phyloP scores from a whole-genome alignment of 1,140 invertebrate species.

The Panagrolaimus sp. region DNA sequence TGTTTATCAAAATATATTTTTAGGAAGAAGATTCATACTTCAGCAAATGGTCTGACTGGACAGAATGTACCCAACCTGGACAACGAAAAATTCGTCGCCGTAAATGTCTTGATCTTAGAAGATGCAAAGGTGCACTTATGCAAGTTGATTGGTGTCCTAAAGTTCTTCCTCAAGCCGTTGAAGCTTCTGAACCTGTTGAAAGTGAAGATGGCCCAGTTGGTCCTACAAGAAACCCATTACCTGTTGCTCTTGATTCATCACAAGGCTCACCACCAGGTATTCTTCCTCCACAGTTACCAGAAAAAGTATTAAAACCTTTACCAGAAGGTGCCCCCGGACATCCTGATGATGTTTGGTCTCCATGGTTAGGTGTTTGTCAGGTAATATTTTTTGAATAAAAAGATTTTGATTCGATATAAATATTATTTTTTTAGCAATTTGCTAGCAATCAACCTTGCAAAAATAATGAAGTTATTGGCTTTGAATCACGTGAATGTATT shows the following conservation, averaged over 20 bases:
- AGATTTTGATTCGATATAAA: not conserved
- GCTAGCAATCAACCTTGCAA: constrained; percentile 54
- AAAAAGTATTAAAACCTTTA: constrained; percentile 31
- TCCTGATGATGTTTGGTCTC: constrained; percentile 48
- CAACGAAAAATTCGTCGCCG: constrained; percentile 51
- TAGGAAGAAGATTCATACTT: constrained; percentile 41
- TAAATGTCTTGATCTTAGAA: constrained; percentile 53
- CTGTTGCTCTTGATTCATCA: constrained; percentile 23
- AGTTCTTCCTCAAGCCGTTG: constrained; percentile 25
- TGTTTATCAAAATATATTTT: not conserved
- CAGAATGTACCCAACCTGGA: constrained; percentile 45
- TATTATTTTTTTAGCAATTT: constrained; percentile 47
- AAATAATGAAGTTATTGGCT: constrained; percentile 52
- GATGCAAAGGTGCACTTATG: constrained; percentile 53
- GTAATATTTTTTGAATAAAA: constrained; percentile 16
- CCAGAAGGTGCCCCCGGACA: constrained; percentile 42
- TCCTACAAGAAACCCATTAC: constrained; percentile 30
- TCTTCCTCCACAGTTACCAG: constrained; percentile 33
- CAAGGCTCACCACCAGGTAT: constrained; percentile 44
- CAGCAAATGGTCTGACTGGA: constrained; percentile 53
- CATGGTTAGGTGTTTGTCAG: constrained; percentile 49
- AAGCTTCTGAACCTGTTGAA: not conserved
- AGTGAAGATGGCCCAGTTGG: constrained; percentile 28
- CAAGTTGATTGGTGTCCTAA: constrained; percentile 50
- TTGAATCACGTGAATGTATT: constrained; percentile 56